phyloP scores from a whole-genome alignment of 2,888 invertebrate genomes.

The Pseudolycoriella hygida region DNA sequence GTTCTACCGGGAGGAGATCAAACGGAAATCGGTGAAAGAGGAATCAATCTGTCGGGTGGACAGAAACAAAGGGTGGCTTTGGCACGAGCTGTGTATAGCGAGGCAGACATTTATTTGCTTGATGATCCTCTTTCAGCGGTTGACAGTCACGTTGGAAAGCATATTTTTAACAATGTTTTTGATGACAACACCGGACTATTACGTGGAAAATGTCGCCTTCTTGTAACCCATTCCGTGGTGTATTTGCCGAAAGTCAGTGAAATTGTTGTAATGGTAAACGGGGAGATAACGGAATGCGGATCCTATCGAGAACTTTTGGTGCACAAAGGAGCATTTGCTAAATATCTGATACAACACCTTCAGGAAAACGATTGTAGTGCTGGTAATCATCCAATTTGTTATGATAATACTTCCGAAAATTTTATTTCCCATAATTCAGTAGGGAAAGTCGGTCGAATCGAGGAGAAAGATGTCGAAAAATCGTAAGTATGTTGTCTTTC shows the following conservation, averaged over 20 bases:
- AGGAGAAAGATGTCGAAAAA: no score
- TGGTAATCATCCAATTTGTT: constrained; percentile 8
- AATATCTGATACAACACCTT: constrained; percentile 63
- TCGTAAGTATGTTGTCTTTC: no score
- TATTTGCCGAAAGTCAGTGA: constrained; percentile 80
- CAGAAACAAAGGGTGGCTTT: constrained; percentile 77
- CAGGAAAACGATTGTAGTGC: constrained; percentile 43
- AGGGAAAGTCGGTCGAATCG: constrained; percentile 42
- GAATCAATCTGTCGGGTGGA: constrained; percentile 37
- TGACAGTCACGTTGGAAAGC: constrained; percentile 93
- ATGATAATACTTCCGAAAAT: constrained; percentile 66
- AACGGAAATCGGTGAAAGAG: constrained; percentile 98
- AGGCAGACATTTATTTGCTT: constrained; percentile 77
- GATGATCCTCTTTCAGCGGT: constrained; percentile 96
- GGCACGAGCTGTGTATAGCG: constrained; percentile 78
- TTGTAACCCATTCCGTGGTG: constrained; percentile 91
- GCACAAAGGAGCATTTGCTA: constrained; percentile 69
- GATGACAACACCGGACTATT: constrained; percentile 58
- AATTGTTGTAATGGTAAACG: constrained; percentile 77
- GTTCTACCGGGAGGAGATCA: constrained; percentile 90
- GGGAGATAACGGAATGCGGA: constrained; percentile 75
- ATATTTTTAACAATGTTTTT: constrained; percentile 81
- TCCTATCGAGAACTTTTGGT: constrained; percentile 46
- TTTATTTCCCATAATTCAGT: constrained; percentile 47
- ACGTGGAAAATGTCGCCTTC: constrained; percentile 62